These are phyloP conservation scores for Ladona fulva DNA, from an alignment of 1,140 invertebrate genomes.

Conservation along the genomic window DNA sequence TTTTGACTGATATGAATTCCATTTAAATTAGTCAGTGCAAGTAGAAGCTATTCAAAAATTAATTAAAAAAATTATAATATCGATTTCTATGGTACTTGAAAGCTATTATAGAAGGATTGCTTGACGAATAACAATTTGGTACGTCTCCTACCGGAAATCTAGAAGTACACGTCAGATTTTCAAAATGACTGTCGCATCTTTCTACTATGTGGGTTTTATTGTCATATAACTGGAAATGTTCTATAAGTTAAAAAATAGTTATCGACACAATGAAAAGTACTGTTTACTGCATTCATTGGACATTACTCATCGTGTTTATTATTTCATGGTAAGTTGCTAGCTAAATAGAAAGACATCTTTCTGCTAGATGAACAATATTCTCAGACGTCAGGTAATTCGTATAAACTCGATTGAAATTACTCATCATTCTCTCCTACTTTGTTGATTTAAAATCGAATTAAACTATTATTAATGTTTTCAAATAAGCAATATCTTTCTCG, in stretches of 20 bases:
- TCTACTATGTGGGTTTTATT: neutral
- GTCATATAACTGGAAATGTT: neutral
- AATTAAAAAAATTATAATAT: too few relatives aligned
- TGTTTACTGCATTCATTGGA: neutral
- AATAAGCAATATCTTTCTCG: too few relatives aligned
- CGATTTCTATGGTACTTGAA: too few relatives aligned
- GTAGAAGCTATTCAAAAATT: too few relatives aligned
- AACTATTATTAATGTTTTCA: too few relatives aligned
- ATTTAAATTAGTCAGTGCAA: too few relatives aligned
- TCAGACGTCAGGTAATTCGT: neutral
- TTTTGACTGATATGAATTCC: too few relatives aligned
- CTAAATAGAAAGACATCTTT: neutral
- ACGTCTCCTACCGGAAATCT: neutral
- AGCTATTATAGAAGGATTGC: too few relatives aligned
- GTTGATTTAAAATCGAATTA: too few relatives aligned
- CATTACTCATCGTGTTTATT: neutral
- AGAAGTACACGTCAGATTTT: neutral
- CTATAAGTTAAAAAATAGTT: neutral
- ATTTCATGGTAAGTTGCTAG: neutral
- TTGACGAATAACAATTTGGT: too few relatives aligned
- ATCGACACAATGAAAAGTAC: slow-evolving; percentile 1
- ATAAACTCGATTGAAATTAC: too few relatives aligned
- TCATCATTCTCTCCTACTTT: too few relatives aligned
- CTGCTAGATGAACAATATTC: neutral
- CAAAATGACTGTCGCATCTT: neutral